phyloP scores from a whole-genome alignment of 2,113 vertebrate genomes.

The Hyperopisus bebe region DNA sequence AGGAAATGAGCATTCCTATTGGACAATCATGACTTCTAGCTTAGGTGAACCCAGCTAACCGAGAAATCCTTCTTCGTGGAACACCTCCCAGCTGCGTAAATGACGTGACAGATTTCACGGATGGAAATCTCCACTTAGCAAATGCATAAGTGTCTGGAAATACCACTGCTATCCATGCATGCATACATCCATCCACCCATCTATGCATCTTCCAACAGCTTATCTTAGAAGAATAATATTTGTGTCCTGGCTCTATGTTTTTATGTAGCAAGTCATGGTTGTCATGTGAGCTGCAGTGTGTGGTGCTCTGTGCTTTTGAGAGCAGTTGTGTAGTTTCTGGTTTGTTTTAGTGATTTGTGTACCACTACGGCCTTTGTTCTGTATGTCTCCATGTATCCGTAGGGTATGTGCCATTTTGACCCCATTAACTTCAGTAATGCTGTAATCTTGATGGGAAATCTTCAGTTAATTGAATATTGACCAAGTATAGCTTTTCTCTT shows the following conservation, averaged over 20 bases:
- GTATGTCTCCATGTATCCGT: background rate
- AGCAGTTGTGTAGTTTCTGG: background rate
- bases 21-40: background rate
- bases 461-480: constrained; percentile 24
- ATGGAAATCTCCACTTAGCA: background rate
- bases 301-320: background rate
- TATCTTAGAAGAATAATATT: background rate
- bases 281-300: background rate
- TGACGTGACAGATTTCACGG: background rate
- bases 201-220: background rate
- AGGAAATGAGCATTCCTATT: background rate
- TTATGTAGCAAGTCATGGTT: background rate
- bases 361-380: background rate
- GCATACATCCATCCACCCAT: background rate
- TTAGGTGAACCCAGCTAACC: background rate
- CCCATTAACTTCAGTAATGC: background rate
- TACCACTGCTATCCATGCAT: background rate
- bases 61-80: background rate
- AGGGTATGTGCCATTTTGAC: background rate
- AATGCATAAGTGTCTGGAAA: background rate
- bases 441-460: constrained; percentile 20
- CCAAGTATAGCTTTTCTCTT: background rate
- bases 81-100: background rate
- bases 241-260: background rate
- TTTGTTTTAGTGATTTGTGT: background rate